These are phyloP conservation scores for Linyphia triangularis DNA, from an alignment of 2,888 invertebrate genomes.

Conservation along the genomic window DNA sequence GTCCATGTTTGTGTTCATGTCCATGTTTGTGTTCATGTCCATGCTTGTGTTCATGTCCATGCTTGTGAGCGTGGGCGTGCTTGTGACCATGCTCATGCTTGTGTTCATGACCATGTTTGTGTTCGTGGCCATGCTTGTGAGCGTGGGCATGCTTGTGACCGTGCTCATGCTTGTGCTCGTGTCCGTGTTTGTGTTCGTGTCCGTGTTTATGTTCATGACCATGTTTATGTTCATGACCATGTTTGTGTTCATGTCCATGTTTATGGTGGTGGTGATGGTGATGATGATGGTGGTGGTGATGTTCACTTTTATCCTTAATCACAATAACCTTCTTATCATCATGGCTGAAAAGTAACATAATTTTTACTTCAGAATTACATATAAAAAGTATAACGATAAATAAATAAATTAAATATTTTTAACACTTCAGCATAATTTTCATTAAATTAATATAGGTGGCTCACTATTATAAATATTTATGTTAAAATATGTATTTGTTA, in stretches of 20 bases:
- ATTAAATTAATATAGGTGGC: too few species aligned
- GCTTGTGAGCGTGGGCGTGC: constrained; percentile 48
- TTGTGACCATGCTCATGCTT: constrained; percentile 59
- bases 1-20: constrained; percentile 64
- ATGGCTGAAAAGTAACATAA: constrained; percentile 30
- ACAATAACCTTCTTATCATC: constrained; percentile 69
- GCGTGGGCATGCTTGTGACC: constrained; percentile 59
- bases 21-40: constrained; percentile 59
- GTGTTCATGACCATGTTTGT: constrained; percentile 57
- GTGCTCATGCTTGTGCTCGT: constrained; percentile 58
- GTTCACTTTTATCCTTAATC: constrained; percentile 65
- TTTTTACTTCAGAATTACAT: too few species aligned
- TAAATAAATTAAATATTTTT: too few species aligned
- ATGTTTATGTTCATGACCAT: constrained; percentile 61
- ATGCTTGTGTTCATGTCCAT: constrained; percentile 61
- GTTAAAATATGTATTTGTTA: too few species aligned
- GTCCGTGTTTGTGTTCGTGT: constrained; percentile 66
- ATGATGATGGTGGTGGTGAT: constrained; percentile 70
- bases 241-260: constrained; percentile 61
- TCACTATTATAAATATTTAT: too few species aligned
- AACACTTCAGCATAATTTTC: too few species aligned
- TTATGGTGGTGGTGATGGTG: constrained; percentile 68
- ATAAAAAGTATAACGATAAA: too few species aligned
- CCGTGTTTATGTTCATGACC: constrained; percentile 60
- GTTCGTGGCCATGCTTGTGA: constrained; percentile 55